These are phyloP conservation scores for Corythornis leucogaster DNA, from an alignment of 2,797 vertebrate species.

Conservation along the genomic window DNA sequence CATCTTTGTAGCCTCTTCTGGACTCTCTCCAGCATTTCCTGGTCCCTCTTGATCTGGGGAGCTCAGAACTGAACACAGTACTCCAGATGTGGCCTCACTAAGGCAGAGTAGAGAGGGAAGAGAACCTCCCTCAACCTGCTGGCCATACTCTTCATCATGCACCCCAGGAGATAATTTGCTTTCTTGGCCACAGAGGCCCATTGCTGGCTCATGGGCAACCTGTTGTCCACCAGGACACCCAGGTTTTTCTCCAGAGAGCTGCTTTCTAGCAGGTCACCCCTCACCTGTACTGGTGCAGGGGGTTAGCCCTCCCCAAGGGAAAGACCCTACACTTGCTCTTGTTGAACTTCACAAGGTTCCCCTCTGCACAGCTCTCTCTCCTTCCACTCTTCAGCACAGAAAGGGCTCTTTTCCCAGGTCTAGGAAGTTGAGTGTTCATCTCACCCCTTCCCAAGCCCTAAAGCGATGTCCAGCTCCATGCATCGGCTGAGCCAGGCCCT, in stretches of 20 bases:
- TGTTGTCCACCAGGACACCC: not conserved
- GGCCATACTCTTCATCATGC: not conserved
- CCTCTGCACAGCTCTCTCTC: not conserved
- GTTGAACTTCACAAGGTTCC: not conserved
- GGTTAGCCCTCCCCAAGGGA: not conserved
- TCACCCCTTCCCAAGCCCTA: not conserved
- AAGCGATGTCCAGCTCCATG: rapidly evolving
- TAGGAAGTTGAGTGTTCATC: not conserved
- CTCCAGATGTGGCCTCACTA: not conserved
- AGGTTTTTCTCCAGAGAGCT: not conserved
- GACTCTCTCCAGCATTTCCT: not conserved
- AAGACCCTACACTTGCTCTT: not conserved
- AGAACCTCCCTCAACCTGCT: not conserved
- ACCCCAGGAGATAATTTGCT: not conserved
- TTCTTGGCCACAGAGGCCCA: not conserved
- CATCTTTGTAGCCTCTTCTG: not conserved
- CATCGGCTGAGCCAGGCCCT: not conserved
- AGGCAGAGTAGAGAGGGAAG: not conserved
- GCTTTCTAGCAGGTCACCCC: not conserved
- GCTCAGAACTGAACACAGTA: not conserved
- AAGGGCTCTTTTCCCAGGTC: not conserved
- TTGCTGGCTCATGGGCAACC: not conserved
- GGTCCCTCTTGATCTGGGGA: not conserved
- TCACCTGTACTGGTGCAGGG: not conserved
- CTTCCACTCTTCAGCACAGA: not conserved